phyloP scores from a whole-genome alignment of 2,113 vertebrate genomes.

The Thamnaconus septentrionalis region DNA sequence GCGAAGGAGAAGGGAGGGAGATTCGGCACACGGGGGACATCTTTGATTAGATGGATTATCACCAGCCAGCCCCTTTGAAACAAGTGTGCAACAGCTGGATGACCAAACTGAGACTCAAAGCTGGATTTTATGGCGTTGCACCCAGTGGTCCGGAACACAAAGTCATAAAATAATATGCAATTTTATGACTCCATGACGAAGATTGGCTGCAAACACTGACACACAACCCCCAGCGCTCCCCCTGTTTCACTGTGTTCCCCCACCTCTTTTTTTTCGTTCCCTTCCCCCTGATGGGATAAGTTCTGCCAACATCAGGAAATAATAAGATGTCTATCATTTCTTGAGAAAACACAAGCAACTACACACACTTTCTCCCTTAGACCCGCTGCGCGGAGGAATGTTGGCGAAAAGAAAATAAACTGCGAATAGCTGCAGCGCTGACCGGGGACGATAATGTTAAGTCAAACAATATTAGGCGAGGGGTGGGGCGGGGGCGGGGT shows the following conservation, averaged over 20 bases:
- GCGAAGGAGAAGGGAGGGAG: slow-evolving; percentile 25
- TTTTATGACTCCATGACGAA: slow-evolving; percentile 30
- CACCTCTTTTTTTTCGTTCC: slow-evolving; percentile 27
- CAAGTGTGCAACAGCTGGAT: slow-evolving; percentile 29
- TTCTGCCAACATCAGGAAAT: slow-evolving; percentile 79
- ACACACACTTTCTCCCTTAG: slow-evolving; percentile 52
- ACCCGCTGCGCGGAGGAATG: slow-evolving; percentile 69
- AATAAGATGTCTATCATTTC: slow-evolving; percentile 76
- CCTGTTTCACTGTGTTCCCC: slow-evolving; percentile 18
- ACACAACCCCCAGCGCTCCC: slow-evolving; percentile 48
- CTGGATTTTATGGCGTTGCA: not conserved
- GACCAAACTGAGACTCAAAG: slow-evolving; percentile 12
- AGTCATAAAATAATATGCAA: slow-evolving; percentile 14
- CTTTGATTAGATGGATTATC: slow-evolving; percentile 46
- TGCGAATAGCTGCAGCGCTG: slow-evolving; percentile 59
- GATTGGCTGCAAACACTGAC: slow-evolving; percentile 47
- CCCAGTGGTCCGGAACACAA: not conserved
- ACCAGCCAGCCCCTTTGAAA: slow-evolving; percentile 22
- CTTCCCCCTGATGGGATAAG: slow-evolving; percentile 61
- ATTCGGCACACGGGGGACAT: slow-evolving; percentile 24
- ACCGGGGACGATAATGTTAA: slow-evolving; percentile 43
- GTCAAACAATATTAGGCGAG: slow-evolving; percentile 35
- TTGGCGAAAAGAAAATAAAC: slow-evolving; percentile 52
- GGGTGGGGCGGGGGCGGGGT: slow-evolving; percentile 19
- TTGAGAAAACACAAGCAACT: slow-evolving; percentile 75